phyloP scores from a whole-genome alignment of 1,140 invertebrate genomes.

The Neotoxoptera formosana region DNA sequence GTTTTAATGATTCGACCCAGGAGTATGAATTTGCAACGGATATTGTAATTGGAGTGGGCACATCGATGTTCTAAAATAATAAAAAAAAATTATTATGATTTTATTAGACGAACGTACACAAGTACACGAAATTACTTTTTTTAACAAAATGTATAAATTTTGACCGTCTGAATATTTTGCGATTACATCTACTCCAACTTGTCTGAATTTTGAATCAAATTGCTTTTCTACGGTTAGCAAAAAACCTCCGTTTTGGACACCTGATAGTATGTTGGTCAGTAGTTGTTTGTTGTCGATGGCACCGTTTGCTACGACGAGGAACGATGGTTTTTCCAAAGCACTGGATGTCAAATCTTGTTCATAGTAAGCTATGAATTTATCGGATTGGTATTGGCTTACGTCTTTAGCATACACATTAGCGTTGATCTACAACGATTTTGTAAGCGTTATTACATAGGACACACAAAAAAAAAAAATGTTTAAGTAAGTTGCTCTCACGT shows the following conservation, averaged over 20 bases:
- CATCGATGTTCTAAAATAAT: neutral
- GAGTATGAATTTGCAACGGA: conserved; percentile 5
- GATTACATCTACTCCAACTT: neutral
- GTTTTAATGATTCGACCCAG: conserved; percentile 34
- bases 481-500: neutral
- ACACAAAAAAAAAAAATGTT: neutral
- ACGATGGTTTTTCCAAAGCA: neutral
- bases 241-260: conserved; percentile 30
- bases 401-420: conserved; percentile 29
- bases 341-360: conserved; percentile 25
- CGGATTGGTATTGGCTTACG: neutral
- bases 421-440: neutral
- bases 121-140: conserved; percentile 30
- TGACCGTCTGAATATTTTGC: conserved; percentile 21
- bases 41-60: neutral
- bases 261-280: conserved; percentile 33
- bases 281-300: conserved; percentile 11
- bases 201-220: conserved; percentile 36
- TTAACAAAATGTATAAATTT: conserved; percentile 4
- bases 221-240: conserved; percentile 34
- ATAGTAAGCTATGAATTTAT: neutral
- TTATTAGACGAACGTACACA: neutral
- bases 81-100: neutral
- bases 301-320: neutral
- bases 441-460: neutral